Percentiles rank a stretch among this genome's conserved stretches.
Conservation (phyloP, 2,888 invertebrate genomes). For the Cheilosia urbana region DNA sequence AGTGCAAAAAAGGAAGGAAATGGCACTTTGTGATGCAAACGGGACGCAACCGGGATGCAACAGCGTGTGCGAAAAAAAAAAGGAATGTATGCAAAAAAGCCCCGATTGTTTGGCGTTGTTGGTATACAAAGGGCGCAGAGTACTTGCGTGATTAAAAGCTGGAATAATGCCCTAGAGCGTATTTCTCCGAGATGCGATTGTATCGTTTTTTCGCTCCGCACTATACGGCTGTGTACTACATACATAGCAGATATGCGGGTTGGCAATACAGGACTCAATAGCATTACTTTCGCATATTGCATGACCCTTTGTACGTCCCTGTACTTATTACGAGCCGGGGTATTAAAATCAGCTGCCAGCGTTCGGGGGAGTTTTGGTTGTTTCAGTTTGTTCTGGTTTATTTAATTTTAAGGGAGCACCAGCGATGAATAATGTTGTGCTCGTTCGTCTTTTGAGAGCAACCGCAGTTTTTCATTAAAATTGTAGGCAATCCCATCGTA, state of each 20-base stretch:
- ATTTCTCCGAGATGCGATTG: constrained; percentile 59
- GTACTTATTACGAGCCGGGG: constrained; percentile 37
- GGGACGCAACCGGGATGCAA: constrained; percentile 65
- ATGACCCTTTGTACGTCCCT: constrained; percentile 59
- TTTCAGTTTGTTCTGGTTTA: constrained; percentile 58
- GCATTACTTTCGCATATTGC: constrained; percentile 67
- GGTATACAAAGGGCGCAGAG: constrained; percentile 59
- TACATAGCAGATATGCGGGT: neutral
- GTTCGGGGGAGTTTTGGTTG: constrained; percentile 18
- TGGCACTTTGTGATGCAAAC: constrained; percentile 70
- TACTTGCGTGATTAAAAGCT: constrained; percentile 74
- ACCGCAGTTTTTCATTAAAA: neutral
- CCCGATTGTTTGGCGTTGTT: constrained; percentile 63
- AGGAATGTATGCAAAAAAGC: constrained; percentile 44
- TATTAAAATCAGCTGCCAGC: constrained; percentile 24
- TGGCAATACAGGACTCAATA: constrained; percentile 51
- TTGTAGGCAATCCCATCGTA: neutral
- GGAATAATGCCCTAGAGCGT: constrained; percentile 67
- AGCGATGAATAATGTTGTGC: constrained; percentile 55
- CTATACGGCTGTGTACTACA: constrained; percentile 7
- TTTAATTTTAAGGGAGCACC: constrained; percentile 54
- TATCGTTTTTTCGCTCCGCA: constrained; percentile 27
- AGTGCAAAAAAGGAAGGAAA: constrained; percentile 52
- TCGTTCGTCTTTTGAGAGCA: constrained; percentile 1
- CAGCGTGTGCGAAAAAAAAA: constrained; percentile 44